Percentiles rank a stretch among this genome's conserved stretches.
Evolutionary conservation across 2,888 invertebrate genomes (phyloP).

Genomic region (Limnephilus marmoratus): DNA sequence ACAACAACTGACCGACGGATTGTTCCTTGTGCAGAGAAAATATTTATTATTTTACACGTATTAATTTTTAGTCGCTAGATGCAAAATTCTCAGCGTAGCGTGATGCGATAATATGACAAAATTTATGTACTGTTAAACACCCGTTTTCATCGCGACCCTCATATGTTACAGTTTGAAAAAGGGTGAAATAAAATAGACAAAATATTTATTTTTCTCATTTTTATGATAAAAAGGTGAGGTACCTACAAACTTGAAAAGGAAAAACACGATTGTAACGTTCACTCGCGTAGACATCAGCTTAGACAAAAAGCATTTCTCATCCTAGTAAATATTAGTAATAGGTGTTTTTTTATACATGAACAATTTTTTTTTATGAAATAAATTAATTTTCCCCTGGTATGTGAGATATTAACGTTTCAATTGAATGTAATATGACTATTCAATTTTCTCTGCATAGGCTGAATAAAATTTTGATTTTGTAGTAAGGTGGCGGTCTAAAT

Average conservation of each 20-base stretch:
- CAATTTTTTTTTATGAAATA: neutral
- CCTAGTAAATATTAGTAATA: neutral
- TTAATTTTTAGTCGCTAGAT: too few relatives aligned
- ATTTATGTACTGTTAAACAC: neutral
- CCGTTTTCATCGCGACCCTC: neutral
- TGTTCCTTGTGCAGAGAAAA: too few relatives aligned
- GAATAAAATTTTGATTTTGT: neutral
- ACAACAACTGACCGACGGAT: too few relatives aligned
- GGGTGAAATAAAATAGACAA: neutral
- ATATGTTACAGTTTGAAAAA: neutral
- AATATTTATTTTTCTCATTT: neutral
- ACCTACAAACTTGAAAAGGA: neutral
- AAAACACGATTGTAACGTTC: neutral
- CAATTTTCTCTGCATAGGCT: neutral
- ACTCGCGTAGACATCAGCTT: neutral
- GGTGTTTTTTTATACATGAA: neutral
- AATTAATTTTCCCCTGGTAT: neutral
- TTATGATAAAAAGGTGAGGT: neutral
- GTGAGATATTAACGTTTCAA: neutral
- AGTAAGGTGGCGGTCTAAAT: too few relatives aligned
- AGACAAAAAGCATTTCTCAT: neutral
- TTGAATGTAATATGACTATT: neutral
- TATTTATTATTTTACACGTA: too few relatives aligned
- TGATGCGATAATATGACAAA: neutral
- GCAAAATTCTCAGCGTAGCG: neutral